Percentiles rank a stretch among this genome's conserved stretches.
Conservation (phyloP, 2,113 vertebrate species). For the Rynchops niger region DNA sequence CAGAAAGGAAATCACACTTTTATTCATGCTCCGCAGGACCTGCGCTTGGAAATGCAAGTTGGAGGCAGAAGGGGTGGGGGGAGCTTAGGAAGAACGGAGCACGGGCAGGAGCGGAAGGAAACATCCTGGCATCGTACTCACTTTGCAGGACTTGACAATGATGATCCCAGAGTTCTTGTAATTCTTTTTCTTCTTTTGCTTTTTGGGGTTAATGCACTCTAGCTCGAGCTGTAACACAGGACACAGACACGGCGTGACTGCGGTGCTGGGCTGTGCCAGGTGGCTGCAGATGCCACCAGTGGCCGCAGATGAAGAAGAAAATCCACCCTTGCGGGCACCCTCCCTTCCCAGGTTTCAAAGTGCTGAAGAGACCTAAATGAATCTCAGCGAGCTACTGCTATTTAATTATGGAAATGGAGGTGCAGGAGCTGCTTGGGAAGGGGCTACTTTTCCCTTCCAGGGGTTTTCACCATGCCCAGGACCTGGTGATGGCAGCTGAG, state of each 20-base stretch:
- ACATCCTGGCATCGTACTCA: constrained; percentile 15
- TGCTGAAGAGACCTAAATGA: background rate
- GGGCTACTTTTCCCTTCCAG: background rate
- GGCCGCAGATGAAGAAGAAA: too few relatives aligned
- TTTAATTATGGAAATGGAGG: too few relatives aligned
- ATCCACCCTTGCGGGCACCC: background rate
- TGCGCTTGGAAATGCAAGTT: background rate
- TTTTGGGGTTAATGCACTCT: constrained; percentile 97
- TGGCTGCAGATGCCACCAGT: background rate
- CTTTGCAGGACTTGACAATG: constrained; percentile 91
- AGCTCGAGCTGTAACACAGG: constrained; percentile 84
- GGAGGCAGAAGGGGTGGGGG: background rate
- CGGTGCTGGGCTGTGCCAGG: background rate
- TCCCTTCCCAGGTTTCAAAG: fast-evolving
- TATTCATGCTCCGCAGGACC: background rate
- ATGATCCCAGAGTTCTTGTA: constrained; percentile 97
- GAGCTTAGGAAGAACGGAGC: fast-evolving
- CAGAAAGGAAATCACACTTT: background rate
- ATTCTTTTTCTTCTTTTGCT: constrained; percentile 96
- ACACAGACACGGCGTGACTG: background rate
- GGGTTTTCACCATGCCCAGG: background rate
- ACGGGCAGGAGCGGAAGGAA: background rate
- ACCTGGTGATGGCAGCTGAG: fast-evolving
- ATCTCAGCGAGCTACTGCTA: background rate
- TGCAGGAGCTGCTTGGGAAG: background rate